Evolutionary conservation across 64 coral and sea anemone genomes (phyloP), one percentile per base, ranked within the genome.

Genomic region (Orbicella faveolata): DNA sequence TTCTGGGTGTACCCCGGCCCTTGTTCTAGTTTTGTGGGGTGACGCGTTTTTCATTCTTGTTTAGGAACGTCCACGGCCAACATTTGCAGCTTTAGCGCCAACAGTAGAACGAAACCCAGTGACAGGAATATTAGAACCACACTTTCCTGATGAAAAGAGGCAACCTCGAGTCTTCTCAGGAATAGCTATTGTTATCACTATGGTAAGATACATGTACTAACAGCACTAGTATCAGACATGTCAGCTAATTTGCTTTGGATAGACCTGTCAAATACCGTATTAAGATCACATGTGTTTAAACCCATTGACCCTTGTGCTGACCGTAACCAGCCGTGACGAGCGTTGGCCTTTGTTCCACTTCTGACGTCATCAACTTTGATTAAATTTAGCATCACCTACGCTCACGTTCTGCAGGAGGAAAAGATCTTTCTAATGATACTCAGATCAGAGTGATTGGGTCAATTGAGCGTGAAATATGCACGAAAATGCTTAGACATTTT

Each of bases 71-170:
- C 97, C 97, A 16, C 83, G 97, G 34, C 97, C 97, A 41, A 99
- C 97, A 76, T 99, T 99, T 52, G 97, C 97, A 93, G 97, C 97
- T 59, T 92, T 99, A 77, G 97, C 97, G 4, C 97, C 97, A 20
- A 99, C 97, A 91, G 97, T 99, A 34, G 97, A 95, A 93, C 91
- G 97, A 52, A 99, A 99, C 65, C 97, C 97, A 74, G 97, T 99
- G 78, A 99, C 97, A 87, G 97, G 97, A 96, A 99, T 99, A 79
- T 21, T 96, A 72, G 97, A 99, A 80, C 97, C 97, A 52, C 97
- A 99, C 61, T 99, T 99, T 61, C 97, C 97, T 44, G 97, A 99
- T 41, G 97, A 99, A 63, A 95, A 95, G 39, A 89, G 97, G 72
- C 88, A 91, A 89, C 97, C 94, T n/a, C 91, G 97, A 73, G 72